phyloP scores from a whole-genome alignment of 2,888 invertebrate genomes.

The Limnephilus rhombicus region DNA sequence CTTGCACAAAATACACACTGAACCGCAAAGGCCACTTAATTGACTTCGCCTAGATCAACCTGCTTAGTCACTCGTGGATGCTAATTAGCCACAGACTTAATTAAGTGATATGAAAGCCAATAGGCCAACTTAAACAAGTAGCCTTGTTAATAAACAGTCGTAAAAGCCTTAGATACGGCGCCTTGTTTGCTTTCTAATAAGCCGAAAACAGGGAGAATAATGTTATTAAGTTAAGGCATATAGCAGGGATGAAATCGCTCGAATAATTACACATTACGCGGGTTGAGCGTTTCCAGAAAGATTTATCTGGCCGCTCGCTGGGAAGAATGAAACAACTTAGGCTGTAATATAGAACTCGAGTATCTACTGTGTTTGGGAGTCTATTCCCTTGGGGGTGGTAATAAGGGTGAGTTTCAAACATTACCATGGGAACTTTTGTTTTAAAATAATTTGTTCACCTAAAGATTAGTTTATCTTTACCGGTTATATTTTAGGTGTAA shows the following conservation, averaged over 20 bases:
- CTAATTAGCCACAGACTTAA: not conserved
- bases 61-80: not conserved
- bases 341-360: not conserved
- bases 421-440: not conserved
- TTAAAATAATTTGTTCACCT: not conserved
- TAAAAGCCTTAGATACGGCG: not conserved
- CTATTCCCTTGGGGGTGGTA: not conserved
- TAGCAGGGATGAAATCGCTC: not conserved
- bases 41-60: not conserved
- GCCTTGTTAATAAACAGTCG: not conserved
- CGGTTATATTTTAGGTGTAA: not conserved
- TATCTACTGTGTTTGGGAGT: not conserved
- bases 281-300: constrained; percentile 4
- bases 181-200: constrained; percentile 22
- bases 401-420: not conserved
- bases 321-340: not conserved
- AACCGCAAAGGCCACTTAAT: not conserved
- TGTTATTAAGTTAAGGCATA: not conserved
- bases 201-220: constrained; percentile 5
- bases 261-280: constrained; percentile 36
- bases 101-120: not conserved
- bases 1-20: not conserved
- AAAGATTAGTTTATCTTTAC: not conserved
- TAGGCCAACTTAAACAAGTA: not conserved
- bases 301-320: constrained; percentile 17